These are phyloP conservation scores for Acleris laterana DNA, from an alignment of 2,888 invertebrate genomes.

Conservation along the genomic window DNA sequence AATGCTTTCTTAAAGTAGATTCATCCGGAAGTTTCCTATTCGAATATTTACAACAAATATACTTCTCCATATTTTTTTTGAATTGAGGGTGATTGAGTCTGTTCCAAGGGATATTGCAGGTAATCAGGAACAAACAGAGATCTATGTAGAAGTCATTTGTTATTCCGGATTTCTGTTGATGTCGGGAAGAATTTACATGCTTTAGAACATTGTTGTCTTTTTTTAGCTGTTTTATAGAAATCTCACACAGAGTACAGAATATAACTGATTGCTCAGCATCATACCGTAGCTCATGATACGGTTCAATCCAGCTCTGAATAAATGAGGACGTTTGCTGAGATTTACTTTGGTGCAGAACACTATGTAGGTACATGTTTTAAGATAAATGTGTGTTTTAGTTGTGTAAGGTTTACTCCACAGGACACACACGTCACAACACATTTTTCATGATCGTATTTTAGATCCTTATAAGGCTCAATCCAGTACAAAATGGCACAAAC, in stretches of 20 bases:
- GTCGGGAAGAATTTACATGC: conserved; percentile 2
- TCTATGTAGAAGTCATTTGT: conserved; percentile 9
- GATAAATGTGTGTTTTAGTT: conserved; percentile 12
- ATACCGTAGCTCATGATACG: background rate
- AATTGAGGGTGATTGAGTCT: conserved; percentile 2
- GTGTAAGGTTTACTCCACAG: background rate
- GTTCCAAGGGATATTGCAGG: conserved; percentile 8
- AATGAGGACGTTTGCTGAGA: conserved; percentile 1
- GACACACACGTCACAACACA: conserved; percentile 3
- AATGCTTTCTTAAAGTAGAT: conserved; percentile 12
- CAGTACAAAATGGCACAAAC: conserved; percentile 7
- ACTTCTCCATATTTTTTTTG: too few relatives aligned
- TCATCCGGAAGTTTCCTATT: conserved; percentile 13
- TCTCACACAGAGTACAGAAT: conserved; percentile 5
- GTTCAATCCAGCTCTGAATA: conserved; percentile 18
- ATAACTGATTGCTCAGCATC: conserved; percentile 6
- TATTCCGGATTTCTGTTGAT: conserved; percentile 7
- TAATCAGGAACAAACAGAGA: conserved; percentile 8
- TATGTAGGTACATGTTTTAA: background rate
- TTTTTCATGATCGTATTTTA: conserved; percentile 3
- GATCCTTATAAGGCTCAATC: conserved; percentile 6
- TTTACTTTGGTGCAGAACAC: conserved; percentile 1
- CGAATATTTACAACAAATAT: background rate
- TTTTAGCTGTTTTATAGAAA: conserved; percentile 8
- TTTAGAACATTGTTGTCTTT: conserved; percentile 12